Conservation (phyloP, 92 coral and sea anemone species). For the Palythoa grandis region DNA sequence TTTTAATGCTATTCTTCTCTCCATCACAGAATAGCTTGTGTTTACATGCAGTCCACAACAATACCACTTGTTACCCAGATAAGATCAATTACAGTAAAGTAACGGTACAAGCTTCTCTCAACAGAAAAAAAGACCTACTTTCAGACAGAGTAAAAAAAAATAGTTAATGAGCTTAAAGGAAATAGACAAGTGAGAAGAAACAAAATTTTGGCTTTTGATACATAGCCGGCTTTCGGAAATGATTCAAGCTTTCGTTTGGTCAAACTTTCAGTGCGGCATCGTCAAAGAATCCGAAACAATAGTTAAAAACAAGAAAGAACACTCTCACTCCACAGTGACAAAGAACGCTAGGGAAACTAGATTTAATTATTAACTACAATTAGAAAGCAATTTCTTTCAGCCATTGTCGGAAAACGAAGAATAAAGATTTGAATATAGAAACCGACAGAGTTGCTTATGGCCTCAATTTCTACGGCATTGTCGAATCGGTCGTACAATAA, state of each 20-base stretch:
- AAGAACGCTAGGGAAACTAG: constrained; percentile 16
- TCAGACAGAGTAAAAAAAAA: neutral
- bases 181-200: neutral
- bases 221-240: neutral
- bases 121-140: neutral
- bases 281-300: neutral
- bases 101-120: neutral
- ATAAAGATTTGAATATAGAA: neutral
- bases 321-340: neutral
- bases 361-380: constrained; percentile 25
- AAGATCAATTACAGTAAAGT: neutral
- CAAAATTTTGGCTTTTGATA: neutral
- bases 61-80: neutral
- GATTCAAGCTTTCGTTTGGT: neutral
- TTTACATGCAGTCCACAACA: neutral
- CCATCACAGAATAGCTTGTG: neutral
- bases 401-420: neutral
- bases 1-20: constrained; percentile 1
- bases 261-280: neutral
- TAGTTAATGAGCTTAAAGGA: neutral
- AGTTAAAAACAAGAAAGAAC: neutral
- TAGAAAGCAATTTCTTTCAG: constrained; percentile 20
- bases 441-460: neutral
- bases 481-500: neutral
- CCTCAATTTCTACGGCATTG: neutral